Conservation (phyloP, 2,888 invertebrate genomes). For the Mylabris sibirica region DNA sequence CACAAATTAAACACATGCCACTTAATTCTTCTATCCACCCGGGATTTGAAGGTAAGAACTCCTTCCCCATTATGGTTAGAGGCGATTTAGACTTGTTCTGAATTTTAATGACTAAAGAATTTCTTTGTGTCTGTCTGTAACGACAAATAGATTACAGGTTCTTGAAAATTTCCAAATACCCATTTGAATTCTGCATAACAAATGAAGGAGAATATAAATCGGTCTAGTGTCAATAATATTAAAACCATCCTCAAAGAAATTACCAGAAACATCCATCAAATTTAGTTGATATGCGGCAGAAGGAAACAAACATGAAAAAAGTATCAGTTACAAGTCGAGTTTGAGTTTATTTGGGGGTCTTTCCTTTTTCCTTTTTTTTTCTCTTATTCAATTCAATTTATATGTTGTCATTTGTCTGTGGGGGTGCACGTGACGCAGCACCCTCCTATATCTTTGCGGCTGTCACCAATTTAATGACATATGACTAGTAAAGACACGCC, state of each 20-base stretch:
- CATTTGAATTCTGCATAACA: neutral
- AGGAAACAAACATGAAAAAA: constrained; percentile 16
- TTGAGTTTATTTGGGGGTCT: neutral
- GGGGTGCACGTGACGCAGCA: constrained; percentile 22
- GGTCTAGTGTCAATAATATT: too few species aligned
- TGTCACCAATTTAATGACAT: constrained; percentile 28
- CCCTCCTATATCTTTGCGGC: constrained; percentile 21
- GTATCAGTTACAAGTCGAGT: constrained; percentile 19
- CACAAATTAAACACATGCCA: neutral
- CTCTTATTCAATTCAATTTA: constrained; percentile 6
- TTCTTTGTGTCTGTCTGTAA: neutral
- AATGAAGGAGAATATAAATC: too few species aligned
- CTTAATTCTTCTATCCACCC: neutral
- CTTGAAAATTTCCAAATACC: neutral
- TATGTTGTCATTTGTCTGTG: constrained; percentile 20
- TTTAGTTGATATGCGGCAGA: constrained; percentile 9
- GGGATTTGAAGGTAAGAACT: neutral
- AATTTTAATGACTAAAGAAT: neutral
- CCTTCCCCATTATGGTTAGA: constrained; percentile 5
- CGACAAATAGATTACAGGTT: constrained; percentile 7
- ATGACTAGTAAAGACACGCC: constrained; percentile 21
- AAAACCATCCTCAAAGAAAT: neutral
- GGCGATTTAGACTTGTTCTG: constrained; percentile 13
- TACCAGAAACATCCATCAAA: constrained; percentile 12
- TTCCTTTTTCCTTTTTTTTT: constrained; percentile 5